Evolutionary conservation across 2,797 vertebrate genomes (phyloP).

Genomic region (Rhabdophis nuchalis): DNA sequence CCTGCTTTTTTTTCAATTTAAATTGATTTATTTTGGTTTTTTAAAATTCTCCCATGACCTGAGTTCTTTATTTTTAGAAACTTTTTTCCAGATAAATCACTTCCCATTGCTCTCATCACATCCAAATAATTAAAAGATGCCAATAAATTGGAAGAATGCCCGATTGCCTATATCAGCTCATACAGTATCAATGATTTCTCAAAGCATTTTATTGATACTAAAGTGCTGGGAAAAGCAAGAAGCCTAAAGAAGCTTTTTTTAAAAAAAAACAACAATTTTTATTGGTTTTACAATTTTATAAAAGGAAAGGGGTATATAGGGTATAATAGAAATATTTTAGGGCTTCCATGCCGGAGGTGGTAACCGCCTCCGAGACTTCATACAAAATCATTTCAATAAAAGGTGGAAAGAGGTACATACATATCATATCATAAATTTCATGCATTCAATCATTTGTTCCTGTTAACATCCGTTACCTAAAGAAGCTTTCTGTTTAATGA

Average conservation of each 20-base stretch:
- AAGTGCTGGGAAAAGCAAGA: slow-evolving; percentile 33
- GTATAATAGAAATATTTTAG: too few species aligned
- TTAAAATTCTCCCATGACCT: background rate
- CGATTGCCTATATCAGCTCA: slow-evolving; percentile 14
- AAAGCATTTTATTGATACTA: slow-evolving; percentile 10
- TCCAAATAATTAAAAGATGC: slow-evolving; percentile 44
- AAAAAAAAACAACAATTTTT: too few species aligned
- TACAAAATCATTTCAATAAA: too few species aligned
- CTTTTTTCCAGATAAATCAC: background rate
- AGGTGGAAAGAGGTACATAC: too few species aligned
- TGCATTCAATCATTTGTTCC: too few species aligned
- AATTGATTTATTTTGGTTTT: slow-evolving; percentile 35
- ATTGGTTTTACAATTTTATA: too few species aligned
- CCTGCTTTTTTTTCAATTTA: background rate
- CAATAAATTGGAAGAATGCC: slow-evolving; percentile 29
- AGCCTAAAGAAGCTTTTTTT: background rate
- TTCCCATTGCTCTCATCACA: slow-evolving; percentile 24
- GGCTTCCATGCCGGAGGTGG: too few species aligned
- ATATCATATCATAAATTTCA: too few species aligned
- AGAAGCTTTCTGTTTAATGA: slow-evolving; percentile 12
- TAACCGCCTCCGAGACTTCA: too few species aligned
- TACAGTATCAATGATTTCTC: slow-evolving; percentile 48
- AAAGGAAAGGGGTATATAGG: too few species aligned
- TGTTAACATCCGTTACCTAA: too few species aligned
- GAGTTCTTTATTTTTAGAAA: background rate